These are phyloP conservation scores for Ciconia nigra DNA, from an alignment of 2,797 vertebrate genomes.

Conservation along the genomic window DNA sequence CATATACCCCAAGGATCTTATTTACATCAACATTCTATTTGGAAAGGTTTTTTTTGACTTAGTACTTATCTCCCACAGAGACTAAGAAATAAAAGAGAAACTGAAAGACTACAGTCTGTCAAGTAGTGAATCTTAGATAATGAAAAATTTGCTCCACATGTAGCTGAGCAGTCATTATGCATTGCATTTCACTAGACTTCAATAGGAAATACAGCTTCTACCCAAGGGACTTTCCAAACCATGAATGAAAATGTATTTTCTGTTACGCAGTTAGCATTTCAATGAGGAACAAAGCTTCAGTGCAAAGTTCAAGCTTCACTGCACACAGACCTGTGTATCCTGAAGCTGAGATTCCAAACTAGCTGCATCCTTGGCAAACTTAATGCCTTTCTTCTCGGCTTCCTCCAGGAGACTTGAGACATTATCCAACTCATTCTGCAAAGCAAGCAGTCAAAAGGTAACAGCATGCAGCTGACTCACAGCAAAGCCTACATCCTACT, in stretches of 20 bases:
- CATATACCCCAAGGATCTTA: not conserved
- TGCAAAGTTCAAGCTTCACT: not conserved
- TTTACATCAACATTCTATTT: not conserved
- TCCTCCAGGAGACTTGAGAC: constrained; percentile 89
- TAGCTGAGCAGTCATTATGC: not conserved
- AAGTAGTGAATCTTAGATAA: not conserved
- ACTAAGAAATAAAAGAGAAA: not conserved
- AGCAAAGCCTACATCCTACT: not conserved
- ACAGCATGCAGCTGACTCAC: not conserved
- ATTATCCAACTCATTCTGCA: constrained; percentile 90
- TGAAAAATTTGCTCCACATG: not conserved
- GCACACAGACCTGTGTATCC: constrained; percentile 86
- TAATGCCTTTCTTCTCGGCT: constrained; percentile 93
- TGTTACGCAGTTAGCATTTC: not conserved
- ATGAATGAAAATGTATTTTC: not conserved
- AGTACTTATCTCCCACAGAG: not conserved
- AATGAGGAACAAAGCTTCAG: not conserved
- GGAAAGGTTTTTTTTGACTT: not conserved
- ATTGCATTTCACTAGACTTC: not conserved
- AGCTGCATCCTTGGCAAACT: constrained; percentile 89
- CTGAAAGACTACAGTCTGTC: not conserved
- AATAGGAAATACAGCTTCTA: not conserved
- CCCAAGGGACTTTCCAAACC: not conserved
- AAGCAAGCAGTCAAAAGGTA: not conserved
- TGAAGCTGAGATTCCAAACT: constrained; percentile 93